Evolutionary conservation across 1,140 invertebrate genomes (phyloP), one percentile per base, ranked within the genome.

Genomic region (Argopecten irradians): DNA sequence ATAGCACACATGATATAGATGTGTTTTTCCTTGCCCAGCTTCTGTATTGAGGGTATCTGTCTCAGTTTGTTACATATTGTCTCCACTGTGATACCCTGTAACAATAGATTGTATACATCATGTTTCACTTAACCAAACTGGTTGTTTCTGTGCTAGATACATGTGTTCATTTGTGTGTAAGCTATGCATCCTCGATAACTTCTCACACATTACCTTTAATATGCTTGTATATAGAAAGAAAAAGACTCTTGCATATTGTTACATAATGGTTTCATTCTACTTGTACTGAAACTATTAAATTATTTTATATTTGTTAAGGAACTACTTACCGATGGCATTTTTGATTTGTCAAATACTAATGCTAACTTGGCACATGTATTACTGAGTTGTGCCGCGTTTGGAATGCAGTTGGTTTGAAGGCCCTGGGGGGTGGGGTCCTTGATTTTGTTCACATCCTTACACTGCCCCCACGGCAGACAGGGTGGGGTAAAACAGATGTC

Each of bases 391-490:
- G 96, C 97, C 91, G 96, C 96, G 93, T 98, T 98, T 0, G 98
- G 98, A 97, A 97, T 97, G 93, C 98, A 98, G 22, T 97, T 96
- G 16, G 96, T 95, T 0, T 97, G 97, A 13, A 98, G 93, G 0
- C 96, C 96, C 0, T 97, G 97, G 0, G 97, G 97, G 22, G 97
- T 97, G 1, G 98, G 97, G 90, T 97, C 96, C 32, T 97, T 96
- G 1, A 97, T 97, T 43, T 96, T 97, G 89, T 97, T 96, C 87
- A 98, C 16, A 9, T 97, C 96, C 34, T 97, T 96, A 93, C 98
- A 99, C 94, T 98, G 97, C 5, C 98, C 98, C 95, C 97, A 97
- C 0, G 97, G 96, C 16, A 96, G 96, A 95, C 98, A 98, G 0
- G 97, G 97, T 5, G 97, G 96, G 0, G 97, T 97, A 28, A 98